Percentiles rank a stretch among this genome's conserved stretches.
These are phyloP conservation scores for Alosa alosa DNA, from an alignment of 2,113 vertebrate genomes.

Conservation along the genomic window DNA sequence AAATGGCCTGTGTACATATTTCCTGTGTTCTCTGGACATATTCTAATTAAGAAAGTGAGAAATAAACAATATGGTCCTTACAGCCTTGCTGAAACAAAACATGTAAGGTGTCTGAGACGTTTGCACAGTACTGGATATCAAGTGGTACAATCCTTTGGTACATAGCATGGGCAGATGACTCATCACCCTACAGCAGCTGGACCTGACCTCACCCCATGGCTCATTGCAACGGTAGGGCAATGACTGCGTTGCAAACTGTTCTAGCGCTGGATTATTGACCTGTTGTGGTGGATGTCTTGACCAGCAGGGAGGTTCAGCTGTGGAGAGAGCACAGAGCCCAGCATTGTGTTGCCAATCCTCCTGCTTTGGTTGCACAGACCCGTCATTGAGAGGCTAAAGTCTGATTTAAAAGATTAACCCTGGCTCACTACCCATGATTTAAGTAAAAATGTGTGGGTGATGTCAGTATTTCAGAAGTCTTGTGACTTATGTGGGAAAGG, in stretches of 20 bases:
- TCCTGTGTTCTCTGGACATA: too few species aligned
- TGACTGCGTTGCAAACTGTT: not conserved
- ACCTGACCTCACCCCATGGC: not conserved
- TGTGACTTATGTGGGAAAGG: not conserved
- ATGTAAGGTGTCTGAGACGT: too few species aligned
- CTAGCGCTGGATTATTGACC: not conserved
- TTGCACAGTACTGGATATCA: too few species aligned
- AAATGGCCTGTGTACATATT: too few species aligned
- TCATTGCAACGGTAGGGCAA: not conserved
- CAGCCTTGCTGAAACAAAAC: too few species aligned
- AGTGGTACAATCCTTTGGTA: too few species aligned
- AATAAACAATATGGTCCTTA: too few species aligned
- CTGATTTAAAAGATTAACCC: constrained; percentile 63
- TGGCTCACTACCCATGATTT: constrained; percentile 45
- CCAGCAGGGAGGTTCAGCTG: constrained; percentile 31
- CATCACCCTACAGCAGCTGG: too few species aligned
- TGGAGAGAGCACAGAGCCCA: constrained; percentile 47
- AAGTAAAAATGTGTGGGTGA: constrained; percentile 51
- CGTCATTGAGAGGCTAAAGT: constrained; percentile 59
- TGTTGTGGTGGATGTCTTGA: constrained; percentile 16
- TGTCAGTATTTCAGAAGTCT: constrained; percentile 6
- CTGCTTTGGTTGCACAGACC: constrained; percentile 58
- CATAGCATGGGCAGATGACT: too few species aligned
- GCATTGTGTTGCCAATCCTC: constrained; percentile 63
- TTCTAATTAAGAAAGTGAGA: too few species aligned